Evolutionary conservation across 2,113 vertebrate genomes (phyloP).

Genomic region (Sisor rabdophorus): DNA sequence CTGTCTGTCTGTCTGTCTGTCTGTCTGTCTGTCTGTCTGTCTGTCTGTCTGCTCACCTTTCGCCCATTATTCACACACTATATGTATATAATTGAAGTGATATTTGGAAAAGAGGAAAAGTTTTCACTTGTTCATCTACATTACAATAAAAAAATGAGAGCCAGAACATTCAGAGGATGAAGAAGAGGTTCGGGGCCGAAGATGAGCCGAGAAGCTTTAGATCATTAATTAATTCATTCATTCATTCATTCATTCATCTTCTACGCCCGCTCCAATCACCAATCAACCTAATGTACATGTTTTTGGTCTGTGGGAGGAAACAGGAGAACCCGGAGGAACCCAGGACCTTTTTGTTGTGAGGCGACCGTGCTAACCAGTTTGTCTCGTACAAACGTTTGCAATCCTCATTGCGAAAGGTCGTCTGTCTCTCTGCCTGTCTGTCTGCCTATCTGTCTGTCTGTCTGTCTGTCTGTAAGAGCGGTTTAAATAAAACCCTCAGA

Average conservation of each 20-base stretch:
- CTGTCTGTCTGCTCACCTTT: neutral
- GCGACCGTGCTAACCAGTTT: too few relatives aligned
- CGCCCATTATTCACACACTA: neutral
- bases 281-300: too few relatives aligned
- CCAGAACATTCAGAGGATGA: neutral
- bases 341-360: too few relatives aligned
- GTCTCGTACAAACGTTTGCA: neutral
- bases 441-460: too few relatives aligned
- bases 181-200: neutral
- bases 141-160: neutral
- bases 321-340: too few relatives aligned
- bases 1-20: too few relatives aligned
- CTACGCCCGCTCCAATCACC: too few relatives aligned
- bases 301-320: too few relatives aligned
- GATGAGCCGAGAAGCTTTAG: neutral
- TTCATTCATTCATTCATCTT: too few relatives aligned
- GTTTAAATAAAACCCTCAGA: neutral
- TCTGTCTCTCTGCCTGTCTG: too few relatives aligned
- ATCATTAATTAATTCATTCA: neutral
- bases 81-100: neutral
- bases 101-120: neutral
- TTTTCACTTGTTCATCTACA: neutral
- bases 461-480: neutral
- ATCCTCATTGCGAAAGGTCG: slow-evolving; percentile 17
- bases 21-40: too few relatives aligned